Percentiles rank a stretch among this genome's conserved stretches.
These are phyloP conservation scores for Nixonia krombeini DNA, from an alignment of 1,140 invertebrate species.

Conservation along the genomic window DNA sequence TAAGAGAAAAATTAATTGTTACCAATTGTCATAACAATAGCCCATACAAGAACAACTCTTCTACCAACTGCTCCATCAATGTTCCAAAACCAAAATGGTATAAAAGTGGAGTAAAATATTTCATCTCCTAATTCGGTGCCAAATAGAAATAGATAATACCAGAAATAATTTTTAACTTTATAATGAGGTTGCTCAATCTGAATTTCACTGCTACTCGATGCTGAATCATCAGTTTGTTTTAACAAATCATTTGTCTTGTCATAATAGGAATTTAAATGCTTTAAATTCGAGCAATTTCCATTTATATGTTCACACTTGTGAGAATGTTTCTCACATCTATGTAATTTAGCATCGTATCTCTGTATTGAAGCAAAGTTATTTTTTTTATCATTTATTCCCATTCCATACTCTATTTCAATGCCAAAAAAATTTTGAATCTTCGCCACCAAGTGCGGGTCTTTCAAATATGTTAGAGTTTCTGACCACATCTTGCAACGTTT, in stretches of 20 bases:
- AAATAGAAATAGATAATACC: slow-evolving; percentile 89
- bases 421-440: slow-evolving; percentile 83
- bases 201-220: slow-evolving; percentile 28
- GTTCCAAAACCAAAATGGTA: slow-evolving; percentile 95
- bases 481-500: slow-evolving; percentile 52
- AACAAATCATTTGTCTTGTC: background rate
- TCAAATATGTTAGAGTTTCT: slow-evolving; percentile 75
- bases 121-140: slow-evolving; percentile 90
- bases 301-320: too few species aligned
- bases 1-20: too few species aligned
- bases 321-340: slow-evolving; percentile 1
- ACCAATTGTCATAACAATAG: slow-evolving; percentile 88
- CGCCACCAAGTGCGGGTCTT: slow-evolving; percentile 78
- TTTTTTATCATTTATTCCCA: slow-evolving; percentile 61
- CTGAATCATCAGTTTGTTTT: slow-evolving; percentile 12
- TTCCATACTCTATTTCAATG: too few species aligned
- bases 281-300: too few species aligned
- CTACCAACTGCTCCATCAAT: slow-evolving; percentile 86
- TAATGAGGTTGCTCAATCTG: too few species aligned
- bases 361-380: background rate
- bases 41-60: slow-evolving; percentile 87
- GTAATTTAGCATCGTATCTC: slow-evolving; percentile 4
- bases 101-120: slow-evolving; percentile 88
- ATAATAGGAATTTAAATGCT: too few species aligned
- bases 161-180: slow-evolving; percentile 83